A percentile compares a stretch with the other conserved stretches of the same genome.
phyloP scores from a whole-genome alignment of 1,140 invertebrate species.

The Hycleus cichorii region DNA sequence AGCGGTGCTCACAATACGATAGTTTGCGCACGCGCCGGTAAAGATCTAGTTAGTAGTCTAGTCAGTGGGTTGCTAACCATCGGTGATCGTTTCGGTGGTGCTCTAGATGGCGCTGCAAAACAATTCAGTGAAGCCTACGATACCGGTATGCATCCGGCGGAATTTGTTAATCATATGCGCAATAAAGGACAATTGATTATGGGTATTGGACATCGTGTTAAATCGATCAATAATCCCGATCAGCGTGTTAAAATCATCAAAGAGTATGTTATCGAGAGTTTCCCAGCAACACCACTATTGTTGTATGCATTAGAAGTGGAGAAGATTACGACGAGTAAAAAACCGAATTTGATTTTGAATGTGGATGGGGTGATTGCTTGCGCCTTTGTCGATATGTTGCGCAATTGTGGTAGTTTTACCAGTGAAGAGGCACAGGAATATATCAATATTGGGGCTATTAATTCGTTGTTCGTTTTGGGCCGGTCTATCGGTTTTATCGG shows the following conservation, averaged over 20 bases:
- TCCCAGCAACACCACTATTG: slow-evolving; percentile 86
- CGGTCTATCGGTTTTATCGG: slow-evolving; percentile 98
- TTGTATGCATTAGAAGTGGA: slow-evolving; percentile 97
- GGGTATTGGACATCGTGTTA: slow-evolving; percentile 96
- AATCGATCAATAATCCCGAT: slow-evolving; percentile 99
- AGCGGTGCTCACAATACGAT: slow-evolving; percentile 99
- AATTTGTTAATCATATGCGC: slow-evolving; percentile 97
- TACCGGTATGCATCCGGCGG: slow-evolving; percentile 84
- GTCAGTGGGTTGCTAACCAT: slow-evolving; percentile 97
- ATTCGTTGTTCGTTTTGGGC: slow-evolving; percentile 96
- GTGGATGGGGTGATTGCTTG: slow-evolving; percentile 98
- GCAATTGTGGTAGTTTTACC: slow-evolving; percentile 89
- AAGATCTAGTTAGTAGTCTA: slow-evolving; percentile 94
- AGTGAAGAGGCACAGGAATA: slow-evolving; percentile 97
- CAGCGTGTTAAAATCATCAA: slow-evolving; percentile 95
- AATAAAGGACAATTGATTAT: slow-evolving; percentile 97
- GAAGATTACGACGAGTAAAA: slow-evolving; percentile 98
- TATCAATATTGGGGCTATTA: slow-evolving; percentile 95
- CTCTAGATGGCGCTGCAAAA: slow-evolving; percentile 89
- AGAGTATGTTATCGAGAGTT: slow-evolving; percentile 90
- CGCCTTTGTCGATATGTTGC: slow-evolving; percentile 93
- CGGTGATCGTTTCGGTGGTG: slow-evolving; percentile 97
- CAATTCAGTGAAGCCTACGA: slow-evolving; percentile 97
- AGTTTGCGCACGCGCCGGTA: slow-evolving; percentile 96
- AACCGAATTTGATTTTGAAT: slow-evolving; percentile 98